These are phyloP conservation scores for Ormia ochracea DNA, from an alignment of 2,888 invertebrate genomes.

Conservation along the genomic window DNA sequence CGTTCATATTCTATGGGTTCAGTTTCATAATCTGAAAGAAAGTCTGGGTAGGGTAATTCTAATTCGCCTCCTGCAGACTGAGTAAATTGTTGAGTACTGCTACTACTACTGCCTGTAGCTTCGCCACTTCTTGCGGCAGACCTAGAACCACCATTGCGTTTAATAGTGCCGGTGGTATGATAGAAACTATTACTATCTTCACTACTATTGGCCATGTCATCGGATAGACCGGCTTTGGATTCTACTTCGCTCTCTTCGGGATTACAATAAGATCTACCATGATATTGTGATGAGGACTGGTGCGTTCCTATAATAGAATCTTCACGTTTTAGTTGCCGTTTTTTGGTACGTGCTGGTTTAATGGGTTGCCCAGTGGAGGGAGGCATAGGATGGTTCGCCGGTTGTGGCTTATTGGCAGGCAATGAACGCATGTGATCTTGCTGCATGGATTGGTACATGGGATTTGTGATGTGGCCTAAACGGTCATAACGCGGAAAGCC, in stretches of 20 bases:
- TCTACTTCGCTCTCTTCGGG: conserved; percentile 75
- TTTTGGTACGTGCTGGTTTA: conserved; percentile 76
- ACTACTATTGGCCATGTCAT: conserved; percentile 76
- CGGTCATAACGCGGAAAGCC: conserved; percentile 82
- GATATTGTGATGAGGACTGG: conserved; percentile 64
- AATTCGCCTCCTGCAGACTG: conserved; percentile 73
- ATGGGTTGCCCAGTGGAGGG: conserved; percentile 76
- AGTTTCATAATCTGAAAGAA: conserved; percentile 78
- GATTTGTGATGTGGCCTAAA: conserved; percentile 78
- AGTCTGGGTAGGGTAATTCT: conserved; percentile 78
- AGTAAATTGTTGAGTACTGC: conserved; percentile 11
- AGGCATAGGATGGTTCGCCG: conserved; percentile 74
- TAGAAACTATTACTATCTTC: conserved; percentile 73
- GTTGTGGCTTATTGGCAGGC: conserved; percentile 66
- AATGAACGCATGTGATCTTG: conserved; percentile 37
- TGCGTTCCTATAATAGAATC: conserved; percentile 69
- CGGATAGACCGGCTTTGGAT: conserved; percentile 73
- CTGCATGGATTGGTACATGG: conserved; percentile 71
- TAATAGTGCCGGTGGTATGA: conserved; percentile 68
- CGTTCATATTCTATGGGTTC: conserved; percentile 81
- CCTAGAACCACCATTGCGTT: conserved; percentile 64
- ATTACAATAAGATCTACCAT: conserved; percentile 70
- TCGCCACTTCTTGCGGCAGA: background rate
- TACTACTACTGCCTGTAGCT: background rate
- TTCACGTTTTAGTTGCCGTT: conserved; percentile 75